These are phyloP conservation scores for Cranoglanis bouderius DNA, from an alignment of 2,113 vertebrate species.

Conservation along the genomic window DNA sequence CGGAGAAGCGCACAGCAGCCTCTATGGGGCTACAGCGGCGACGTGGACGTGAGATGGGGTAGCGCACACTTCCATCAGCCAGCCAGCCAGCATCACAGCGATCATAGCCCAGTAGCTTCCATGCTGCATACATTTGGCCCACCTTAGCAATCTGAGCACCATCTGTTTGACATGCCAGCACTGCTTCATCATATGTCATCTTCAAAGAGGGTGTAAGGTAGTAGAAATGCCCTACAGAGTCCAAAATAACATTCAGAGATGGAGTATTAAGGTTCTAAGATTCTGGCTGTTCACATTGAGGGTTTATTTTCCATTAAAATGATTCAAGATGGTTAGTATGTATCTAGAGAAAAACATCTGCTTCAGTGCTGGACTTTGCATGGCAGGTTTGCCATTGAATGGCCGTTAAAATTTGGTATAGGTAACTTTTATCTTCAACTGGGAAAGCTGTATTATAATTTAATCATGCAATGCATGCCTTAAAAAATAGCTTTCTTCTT, in stretches of 20 bases:
- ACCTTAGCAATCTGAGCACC: constrained; percentile 92
- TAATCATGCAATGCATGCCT: not conserved
- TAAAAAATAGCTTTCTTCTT: not conserved
- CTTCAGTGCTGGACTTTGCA: not conserved
- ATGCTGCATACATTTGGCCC: constrained; percentile 93
- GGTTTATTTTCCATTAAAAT: not conserved
- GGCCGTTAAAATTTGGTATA: not conserved
- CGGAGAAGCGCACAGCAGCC: constrained; percentile 86
- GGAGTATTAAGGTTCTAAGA: not conserved
- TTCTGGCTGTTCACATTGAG: not conserved
- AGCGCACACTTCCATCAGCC: constrained; percentile 93
- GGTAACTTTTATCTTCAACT: not conserved
- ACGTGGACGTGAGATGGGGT: constrained; percentile 85
- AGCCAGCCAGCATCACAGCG: constrained; percentile 95
- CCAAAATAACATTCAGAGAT: not conserved
- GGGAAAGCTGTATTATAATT: not conserved
- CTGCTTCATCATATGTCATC: constrained; percentile 88
- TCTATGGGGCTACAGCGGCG: constrained; percentile 90
- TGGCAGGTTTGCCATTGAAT: not conserved
- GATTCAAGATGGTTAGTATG: not conserved
- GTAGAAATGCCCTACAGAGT: constrained; percentile 85
- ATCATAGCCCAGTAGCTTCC: constrained; percentile 92
- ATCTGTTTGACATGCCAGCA: constrained; percentile 84
- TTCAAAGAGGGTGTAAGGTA: constrained; percentile 91
- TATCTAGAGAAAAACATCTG: not conserved